Evolutionary conservation across 2,113 vertebrate species (phyloP), one percentile per base, ranked within the genome.

Genomic region (Colaptes auratus): DNA sequence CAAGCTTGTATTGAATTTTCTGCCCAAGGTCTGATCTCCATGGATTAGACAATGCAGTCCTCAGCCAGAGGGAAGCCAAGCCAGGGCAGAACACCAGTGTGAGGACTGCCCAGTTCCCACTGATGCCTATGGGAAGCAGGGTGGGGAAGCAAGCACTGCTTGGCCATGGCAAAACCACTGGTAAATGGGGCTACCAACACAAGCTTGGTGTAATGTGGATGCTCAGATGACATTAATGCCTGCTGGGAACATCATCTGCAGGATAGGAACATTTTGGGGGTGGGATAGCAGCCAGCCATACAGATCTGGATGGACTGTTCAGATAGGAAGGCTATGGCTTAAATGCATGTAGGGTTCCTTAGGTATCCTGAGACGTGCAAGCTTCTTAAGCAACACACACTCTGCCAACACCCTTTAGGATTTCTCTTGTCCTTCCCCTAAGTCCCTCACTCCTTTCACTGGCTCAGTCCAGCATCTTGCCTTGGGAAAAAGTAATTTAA

Each of bases 91-190:
- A 33, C 59, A 72, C 10, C 35, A 74, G 36, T 12, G 20, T 0
- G 3, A 72, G 48, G 65, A 12, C 19, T 88, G 75, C 44, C 33
- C 55, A 21, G 28, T 20, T 52, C 18, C 73, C 52, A 23, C 24
- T 13, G 52, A 6, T 0, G 3, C 39, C 35, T 13, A 1, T 0
- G 80, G 50, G 69, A 64, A 66, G 64, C 39, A 61, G 80, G 9
- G 55, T 77, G 23, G 25, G 50, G 9, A 66, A 18, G 46, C 4
- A 10, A 35, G 56, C 15, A 20, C 61, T 81, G 61, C 50, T 25
- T 0, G 0, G 33, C 31, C 63, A 52, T 0, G 0, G 31, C 1
- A 2, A 81, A 39, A 25, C 48, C 74, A 9, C 5, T 0, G 5
- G 55, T 25, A 66, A 78, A 74, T 3, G 10, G 8, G 10, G 8